Base-by-base conservation (phyloP, 2,888 invertebrate genomes). In the Biston betularia region DNA sequence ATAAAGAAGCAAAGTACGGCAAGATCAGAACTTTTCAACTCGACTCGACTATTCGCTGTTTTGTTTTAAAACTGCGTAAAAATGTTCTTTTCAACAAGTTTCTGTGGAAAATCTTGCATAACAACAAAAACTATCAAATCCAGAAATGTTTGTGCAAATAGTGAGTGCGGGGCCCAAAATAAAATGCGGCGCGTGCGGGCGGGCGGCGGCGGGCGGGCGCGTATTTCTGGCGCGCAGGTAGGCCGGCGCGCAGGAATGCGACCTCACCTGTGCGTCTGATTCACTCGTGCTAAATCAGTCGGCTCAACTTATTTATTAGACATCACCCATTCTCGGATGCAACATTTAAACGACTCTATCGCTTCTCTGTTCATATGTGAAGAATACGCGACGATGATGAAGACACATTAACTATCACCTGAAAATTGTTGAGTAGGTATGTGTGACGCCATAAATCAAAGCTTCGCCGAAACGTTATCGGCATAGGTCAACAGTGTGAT, bases 201-300 rank as follows among this genome's bases (percentile, higher is more conserved):
- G 77, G 71, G 79, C 79, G 82, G 63, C 57, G 78, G 81, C 84
- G 86, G 82, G 80, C 84, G 83, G 80, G 85, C 79, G 87, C 86
- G 87, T 93, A 93, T 93, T 93, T 92, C 84, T 85, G 89, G 92
- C 89, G 86, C 85, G 88, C 92, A 92, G 92, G 92, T 92, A 92
- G 87, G 84, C 85, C 87, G 84, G 68, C 81, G 78, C 86, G 80
- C 72, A 83, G 93, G 93, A 92, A 93, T 93, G 85, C 91, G 93
- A 90, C 90, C 93, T 93, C 93, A 93, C 93, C 93, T 93, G 93
- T 87, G 68, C 82, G 83, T 83, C 89, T 93, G 92, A 92, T 88
- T 93, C 93, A 93, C 88, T 82, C 85, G 84, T 72, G 84, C 92
- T 93, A 92, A 89, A 89, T 91, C 87, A 89, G 90, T 88, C 65